Base-by-base conservation (phyloP, 2,113 vertebrate species). In the Morone saxatilis region DNA sequence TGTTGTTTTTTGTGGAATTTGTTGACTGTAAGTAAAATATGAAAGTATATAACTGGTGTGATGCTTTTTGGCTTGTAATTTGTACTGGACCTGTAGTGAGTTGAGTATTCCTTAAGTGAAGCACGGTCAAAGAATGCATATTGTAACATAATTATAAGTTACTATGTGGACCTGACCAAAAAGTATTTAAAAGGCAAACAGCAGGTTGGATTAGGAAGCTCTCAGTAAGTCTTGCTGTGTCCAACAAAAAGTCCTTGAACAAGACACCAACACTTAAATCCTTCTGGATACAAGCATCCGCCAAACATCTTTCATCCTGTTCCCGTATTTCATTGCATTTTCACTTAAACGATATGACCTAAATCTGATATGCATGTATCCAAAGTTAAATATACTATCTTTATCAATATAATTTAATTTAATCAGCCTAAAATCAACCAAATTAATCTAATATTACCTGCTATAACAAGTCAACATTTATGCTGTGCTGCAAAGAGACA, bases 221-320 rank as follows among this genome's bases (percentile, higher is more conserved):
- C 57, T 45, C 12, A 62, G 38, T 22, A 70, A 45, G 40, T 41
- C 22, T 17, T 9, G 19, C 4, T 17, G 20, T 38, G 40, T 69
- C 56, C 57, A 43, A 62, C n/a, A 16, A 62, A 76, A 62, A 19
- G 16, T 71, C 53, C 79, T 74, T 57, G 48, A 77, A 65, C 51
- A 60, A 71, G 60, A 76, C 3, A 83, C 38, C 53, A 59, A 47
- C 19, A 31, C 43, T 50, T 2, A 61, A 63, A 68, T 60, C 25
- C 54, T 43, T 16, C 41, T 48, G 60, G 12, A 66, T 6, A 67
- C 4, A 9, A 67, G 25, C 14, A 59, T 68, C 25, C 61, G 43
- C 36, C 17, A 62, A 59, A 72, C 41, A 20, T 19, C 47, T 61
- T 51, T 47, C 38, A 36, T n/a, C 16, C 14, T 45, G 43, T 56